phyloP scores from a whole-genome alignment of 2,797 vertebrate species.

The Allenopithecus nigroviridis region DNA sequence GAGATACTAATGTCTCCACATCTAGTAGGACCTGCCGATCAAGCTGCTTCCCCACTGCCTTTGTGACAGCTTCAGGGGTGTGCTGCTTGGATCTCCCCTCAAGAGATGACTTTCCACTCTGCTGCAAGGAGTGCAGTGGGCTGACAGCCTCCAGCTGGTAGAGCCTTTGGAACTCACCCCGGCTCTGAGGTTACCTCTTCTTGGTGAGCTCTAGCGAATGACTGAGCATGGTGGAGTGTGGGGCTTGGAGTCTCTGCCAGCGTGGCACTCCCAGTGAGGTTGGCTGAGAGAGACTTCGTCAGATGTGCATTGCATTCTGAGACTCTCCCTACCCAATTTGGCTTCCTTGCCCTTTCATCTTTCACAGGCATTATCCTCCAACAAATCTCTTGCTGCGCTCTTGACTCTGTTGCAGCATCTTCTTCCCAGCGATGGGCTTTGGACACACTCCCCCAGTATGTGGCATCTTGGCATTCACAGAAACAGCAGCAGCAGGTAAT shows the following conservation, averaged over 20 bases:
- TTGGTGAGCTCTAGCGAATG: neutral
- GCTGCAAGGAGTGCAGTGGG: neutral
- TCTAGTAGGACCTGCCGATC: neutral
- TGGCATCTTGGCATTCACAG: neutral
- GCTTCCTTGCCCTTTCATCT: neutral
- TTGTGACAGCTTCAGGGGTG: neutral
- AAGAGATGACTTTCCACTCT: neutral
- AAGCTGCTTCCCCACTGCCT: neutral
- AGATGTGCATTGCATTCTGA: neutral
- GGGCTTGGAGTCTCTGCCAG: neutral
- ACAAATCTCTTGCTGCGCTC: neutral
- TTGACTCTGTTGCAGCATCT: neutral
- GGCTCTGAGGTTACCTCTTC: neutral
- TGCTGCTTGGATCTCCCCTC: neutral
- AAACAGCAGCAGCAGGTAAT: neutral
- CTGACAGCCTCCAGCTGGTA: neutral
- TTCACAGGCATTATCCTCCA: neutral
- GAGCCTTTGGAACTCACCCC: neutral
- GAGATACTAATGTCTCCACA: neutral
- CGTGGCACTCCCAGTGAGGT: fast-evolving
- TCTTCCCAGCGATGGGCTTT: neutral
- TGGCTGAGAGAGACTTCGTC: neutral
- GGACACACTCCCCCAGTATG: neutral
- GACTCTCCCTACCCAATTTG: neutral
- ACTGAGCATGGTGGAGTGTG: neutral